phyloP scores from a whole-genome alignment of 2,888 invertebrate species.

The Philereme transversata region DNA sequence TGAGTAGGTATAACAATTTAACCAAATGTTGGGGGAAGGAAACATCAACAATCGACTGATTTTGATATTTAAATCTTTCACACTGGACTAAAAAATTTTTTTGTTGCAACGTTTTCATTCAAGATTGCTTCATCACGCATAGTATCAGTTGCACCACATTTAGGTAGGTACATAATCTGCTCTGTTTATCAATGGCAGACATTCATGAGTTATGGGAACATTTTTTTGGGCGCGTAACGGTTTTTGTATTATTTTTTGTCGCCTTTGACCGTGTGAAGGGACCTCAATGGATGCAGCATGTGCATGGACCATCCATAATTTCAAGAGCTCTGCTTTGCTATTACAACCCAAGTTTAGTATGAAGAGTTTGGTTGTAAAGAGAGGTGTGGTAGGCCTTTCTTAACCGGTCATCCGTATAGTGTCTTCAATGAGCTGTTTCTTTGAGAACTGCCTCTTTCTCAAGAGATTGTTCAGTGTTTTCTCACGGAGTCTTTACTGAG shows the following conservation, averaged over 20 bases:
- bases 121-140: slow-evolving; percentile 24
- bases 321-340: slow-evolving; percentile 48
- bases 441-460: slow-evolving; percentile 64
- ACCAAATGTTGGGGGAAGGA: too few relatives aligned
- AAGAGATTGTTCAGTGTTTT: slow-evolving; percentile 67
- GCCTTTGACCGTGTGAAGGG: slow-evolving; percentile 80
- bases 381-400: slow-evolving; percentile 52
- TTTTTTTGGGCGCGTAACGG: slow-evolving; percentile 80
- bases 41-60: background rate
- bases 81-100: slow-evolving; percentile 5
- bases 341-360: slow-evolving; percentile 3
- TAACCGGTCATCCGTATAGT: slow-evolving; percentile 52
- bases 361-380: slow-evolving; percentile 20
- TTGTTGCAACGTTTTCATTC: slow-evolving; percentile 17
- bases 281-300: slow-evolving; percentile 78
- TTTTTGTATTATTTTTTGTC: slow-evolving; percentile 83
- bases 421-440: slow-evolving; percentile 76
- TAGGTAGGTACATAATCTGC: slow-evolving; percentile 35
- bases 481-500: slow-evolving; percentile 63
- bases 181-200: slow-evolving; percentile 75
- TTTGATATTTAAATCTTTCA: slow-evolving; percentile 1
- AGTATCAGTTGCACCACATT: slow-evolving; percentile 38
- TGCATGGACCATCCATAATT: slow-evolving; percentile 55
- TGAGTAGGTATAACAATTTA: too few relatives aligned
- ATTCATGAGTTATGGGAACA: slow-evolving; percentile 78